Evolutionary conservation across 2,888 invertebrate species (phyloP).

Genomic region (Mimachlamys varia): DNA sequence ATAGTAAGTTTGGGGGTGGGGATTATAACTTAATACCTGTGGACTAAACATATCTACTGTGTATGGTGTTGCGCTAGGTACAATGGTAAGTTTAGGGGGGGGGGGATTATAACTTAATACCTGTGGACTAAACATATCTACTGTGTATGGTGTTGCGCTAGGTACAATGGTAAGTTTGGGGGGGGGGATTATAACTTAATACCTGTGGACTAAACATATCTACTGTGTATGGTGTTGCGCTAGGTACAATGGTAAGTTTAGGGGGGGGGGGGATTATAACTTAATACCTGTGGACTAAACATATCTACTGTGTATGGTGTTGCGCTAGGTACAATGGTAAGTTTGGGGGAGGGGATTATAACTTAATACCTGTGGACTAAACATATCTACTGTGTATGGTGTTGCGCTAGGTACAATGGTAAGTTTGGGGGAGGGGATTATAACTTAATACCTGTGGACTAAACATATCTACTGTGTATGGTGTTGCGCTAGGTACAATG

Average conservation of each 20-base stretch:
- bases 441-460: constrained; percentile 87
- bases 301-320: constrained; percentile 92
- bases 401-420: constrained; percentile 87
- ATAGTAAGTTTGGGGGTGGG: constrained; percentile 82
- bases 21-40: constrained; percentile 86
- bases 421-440: constrained; percentile 78
- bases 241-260: constrained; percentile 84
- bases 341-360: constrained; percentile 82
- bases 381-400: constrained; percentile 91
- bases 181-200: constrained; percentile 85
- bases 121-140: constrained; percentile 88
- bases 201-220: constrained; percentile 87
- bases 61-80: constrained; percentile 90
- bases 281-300: constrained; percentile 87
- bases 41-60: constrained; percentile 89
- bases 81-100: constrained; percentile 83
- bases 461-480: constrained; percentile 90
- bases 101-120: constrained; percentile 85
- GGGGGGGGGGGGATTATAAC: constrained; percentile 84
- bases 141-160: constrained; percentile 91
- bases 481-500: constrained; percentile 88
- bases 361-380: constrained; percentile 87
- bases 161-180: constrained; percentile 84
- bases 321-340: constrained; percentile 86
- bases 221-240: constrained; percentile 93